A percentile compares a stretch with the other conserved stretches of the same genome.
These are phyloP conservation scores for Connochaetes taurinus DNA, from an alignment of 2,113 vertebrate species.

Conservation along the genomic window DNA sequence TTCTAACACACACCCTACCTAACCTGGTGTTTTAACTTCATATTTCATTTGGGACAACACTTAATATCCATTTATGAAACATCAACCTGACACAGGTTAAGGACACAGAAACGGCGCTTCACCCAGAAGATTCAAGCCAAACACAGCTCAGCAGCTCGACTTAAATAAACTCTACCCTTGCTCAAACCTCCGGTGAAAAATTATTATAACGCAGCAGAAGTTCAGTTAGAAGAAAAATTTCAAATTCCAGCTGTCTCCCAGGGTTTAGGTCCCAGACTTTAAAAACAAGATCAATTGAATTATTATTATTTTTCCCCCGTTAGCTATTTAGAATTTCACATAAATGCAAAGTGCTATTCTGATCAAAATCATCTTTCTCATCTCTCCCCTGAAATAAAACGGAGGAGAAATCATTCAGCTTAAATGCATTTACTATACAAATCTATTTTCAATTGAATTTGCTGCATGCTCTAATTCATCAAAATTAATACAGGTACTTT, in stretches of 20 bases:
- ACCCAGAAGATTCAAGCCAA: constrained; percentile 64
- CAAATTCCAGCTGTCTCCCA: constrained; percentile 69
- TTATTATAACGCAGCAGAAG: constrained; percentile 63
- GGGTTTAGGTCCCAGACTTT: constrained; percentile 66
- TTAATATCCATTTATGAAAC: constrained; percentile 75
- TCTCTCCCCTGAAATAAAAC: constrained; percentile 65
- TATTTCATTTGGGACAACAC: constrained; percentile 76
- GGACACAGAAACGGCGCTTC: constrained; percentile 57
- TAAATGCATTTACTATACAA: constrained; percentile 68
- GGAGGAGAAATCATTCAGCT: constrained; percentile 44
- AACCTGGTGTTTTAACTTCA: constrained; percentile 74
- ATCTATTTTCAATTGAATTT: constrained; percentile 78
- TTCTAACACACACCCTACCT: constrained; percentile 73
- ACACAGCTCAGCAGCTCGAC: constrained; percentile 62
- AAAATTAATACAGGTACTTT: constrained; percentile 78
- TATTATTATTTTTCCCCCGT: constrained; percentile 5
- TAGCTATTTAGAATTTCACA: constrained; percentile 68
- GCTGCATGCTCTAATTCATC: constrained; percentile 73
- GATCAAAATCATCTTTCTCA: constrained; percentile 71
- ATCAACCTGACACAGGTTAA: constrained; percentile 71
- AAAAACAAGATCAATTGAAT: constrained; percentile 59
- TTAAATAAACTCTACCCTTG: constrained; percentile 68
- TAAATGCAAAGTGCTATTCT: constrained; percentile 75
- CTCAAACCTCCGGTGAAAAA: constrained; percentile 66
- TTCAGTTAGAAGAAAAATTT: constrained; percentile 66